Base-by-base conservation (phyloP, 1,140 invertebrate genomes). In the Brachionus manjavacas region DNA sequence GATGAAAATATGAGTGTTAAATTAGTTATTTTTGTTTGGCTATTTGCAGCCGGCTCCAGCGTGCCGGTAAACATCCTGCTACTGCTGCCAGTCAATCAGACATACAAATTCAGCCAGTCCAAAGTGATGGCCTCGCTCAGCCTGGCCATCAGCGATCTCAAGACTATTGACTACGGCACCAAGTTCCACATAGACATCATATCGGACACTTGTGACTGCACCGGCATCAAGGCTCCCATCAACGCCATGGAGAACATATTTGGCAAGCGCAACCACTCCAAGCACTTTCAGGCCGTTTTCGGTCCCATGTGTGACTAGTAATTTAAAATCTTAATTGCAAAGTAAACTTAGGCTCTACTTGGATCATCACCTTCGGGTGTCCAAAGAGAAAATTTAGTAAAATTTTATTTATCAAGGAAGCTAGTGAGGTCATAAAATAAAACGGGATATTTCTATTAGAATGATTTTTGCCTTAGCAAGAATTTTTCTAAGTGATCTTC, bases 281-380 rank as follows among this genome's bases (percentile, higher is more conserved):
- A 81, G 23, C 20, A 64, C 20, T 81, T 81, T 68, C 79, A 81
- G 31, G 79, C 79, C 20, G 64, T 81, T 23, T 81, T 81, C 25
- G 79, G 79, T 14, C 79, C 79, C 9, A 81, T 81, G 79, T 81
- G 79, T 46, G 79, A 81, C 52, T 81, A 81, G 79, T 81, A 68
- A 81, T 2, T 25, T n/a, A 55, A 9, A 52, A 20, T 31, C 31
- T 35, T 35, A 7, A 35, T 35, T 35, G 6, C 31, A 7, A 35
- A 35, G 31, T 35, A 35, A 35, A 35, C 4, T 35, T 35, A 35
- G 31, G 31, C 31, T 35, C 31, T 35, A 7, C 31, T 35, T 35
- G 31, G 31, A 35, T 35, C 31, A 7, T 35, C 31, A 35, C 31
- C 31, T 6, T 35, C 7, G 31, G 31, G 31, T 35, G 31, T 35